Evolutionary conservation across 2,888 invertebrate species (phyloP).

Genomic region (Tolmerus cingulatus): DNA sequence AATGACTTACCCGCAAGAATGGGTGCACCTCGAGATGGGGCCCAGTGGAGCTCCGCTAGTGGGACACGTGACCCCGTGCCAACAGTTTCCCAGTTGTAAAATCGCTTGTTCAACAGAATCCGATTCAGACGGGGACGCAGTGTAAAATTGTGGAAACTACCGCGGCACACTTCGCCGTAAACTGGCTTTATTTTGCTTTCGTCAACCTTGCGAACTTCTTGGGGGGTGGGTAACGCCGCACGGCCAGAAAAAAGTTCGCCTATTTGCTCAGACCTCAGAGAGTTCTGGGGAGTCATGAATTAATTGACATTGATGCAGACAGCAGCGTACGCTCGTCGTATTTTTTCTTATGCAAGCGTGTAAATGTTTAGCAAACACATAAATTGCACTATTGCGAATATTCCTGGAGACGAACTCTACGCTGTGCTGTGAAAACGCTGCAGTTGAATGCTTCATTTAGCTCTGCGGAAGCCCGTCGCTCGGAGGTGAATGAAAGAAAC

Average conservation of each 20-base stretch:
- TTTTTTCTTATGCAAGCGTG: not conserved
- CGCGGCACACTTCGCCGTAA: not conserved
- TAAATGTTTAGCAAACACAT: conserved; percentile 10
- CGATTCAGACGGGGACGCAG: not conserved
- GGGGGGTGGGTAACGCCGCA: not conserved
- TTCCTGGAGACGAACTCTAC: not conserved
- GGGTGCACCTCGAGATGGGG: not conserved
- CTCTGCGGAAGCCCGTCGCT: not conserved
- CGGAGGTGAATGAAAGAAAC: not conserved
- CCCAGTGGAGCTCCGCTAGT: not conserved
- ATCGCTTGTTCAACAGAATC: not conserved
- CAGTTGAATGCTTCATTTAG: not conserved
- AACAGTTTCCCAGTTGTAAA: not conserved
- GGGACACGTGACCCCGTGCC: not conserved
- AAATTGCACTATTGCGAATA: not conserved
- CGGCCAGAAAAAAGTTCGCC: not conserved
- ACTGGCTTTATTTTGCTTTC: not conserved
- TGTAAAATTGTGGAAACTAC: not conserved
- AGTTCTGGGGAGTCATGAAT: not conserved
- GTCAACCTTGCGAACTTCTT: not conserved
- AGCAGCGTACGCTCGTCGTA: not conserved
- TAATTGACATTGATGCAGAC: not conserved
- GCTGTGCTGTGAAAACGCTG: not conserved
- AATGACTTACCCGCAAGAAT: not conserved
- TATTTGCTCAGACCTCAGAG: not conserved